Percentiles rank a stretch among this genome's conserved stretches.
These are phyloP conservation scores for Diplosoma virens DNA, from an alignment of 23 tunicate species.

Conservation along the genomic window DNA sequence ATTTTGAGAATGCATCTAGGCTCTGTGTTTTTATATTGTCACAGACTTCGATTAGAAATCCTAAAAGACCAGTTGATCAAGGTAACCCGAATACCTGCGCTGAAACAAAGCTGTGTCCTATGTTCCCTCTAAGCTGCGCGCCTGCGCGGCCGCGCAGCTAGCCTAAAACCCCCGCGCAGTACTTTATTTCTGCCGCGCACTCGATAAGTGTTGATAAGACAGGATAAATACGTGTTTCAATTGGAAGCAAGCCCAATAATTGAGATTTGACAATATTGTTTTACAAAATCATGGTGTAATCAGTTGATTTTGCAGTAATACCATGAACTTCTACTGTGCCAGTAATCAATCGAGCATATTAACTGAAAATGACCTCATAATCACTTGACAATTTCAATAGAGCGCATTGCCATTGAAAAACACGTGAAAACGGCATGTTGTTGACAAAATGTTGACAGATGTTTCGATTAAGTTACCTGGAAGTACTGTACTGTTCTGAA, in stretches of 20 bases:
- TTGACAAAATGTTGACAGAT: conserved; percentile 11
- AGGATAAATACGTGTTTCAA: not conserved
- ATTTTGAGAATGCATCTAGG: too few relatives aligned
- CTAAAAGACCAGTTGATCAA: too few relatives aligned
- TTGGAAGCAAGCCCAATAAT: not conserved
- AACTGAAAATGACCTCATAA: not conserved
- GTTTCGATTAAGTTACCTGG: conserved; percentile 1
- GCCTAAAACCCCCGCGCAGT: not conserved
- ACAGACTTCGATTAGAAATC: too few relatives aligned
- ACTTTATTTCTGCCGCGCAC: conserved; percentile 4
- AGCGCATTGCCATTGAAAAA: conserved; percentile 6
- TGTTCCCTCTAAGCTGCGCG: conserved; percentile 12
- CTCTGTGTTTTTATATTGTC: too few relatives aligned
- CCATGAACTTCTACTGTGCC: conserved; percentile 7
- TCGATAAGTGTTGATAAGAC: not conserved
- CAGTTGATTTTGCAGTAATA: not conserved
- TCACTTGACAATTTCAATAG: not conserved
- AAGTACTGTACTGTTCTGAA: too few relatives aligned
- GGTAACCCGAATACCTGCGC: too few relatives aligned
- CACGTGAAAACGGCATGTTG: conserved; percentile 11
- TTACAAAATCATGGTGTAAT: conserved; percentile 5
- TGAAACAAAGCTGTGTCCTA: too few relatives aligned
- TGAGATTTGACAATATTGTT: conserved; percentile 6
- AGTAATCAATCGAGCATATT: conserved; percentile 11
- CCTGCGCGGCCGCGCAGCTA: conserved; percentile 1